Evolutionary conservation across 2,797 vertebrate species (phyloP).

Genomic region (Syngnathus acus): DNA sequence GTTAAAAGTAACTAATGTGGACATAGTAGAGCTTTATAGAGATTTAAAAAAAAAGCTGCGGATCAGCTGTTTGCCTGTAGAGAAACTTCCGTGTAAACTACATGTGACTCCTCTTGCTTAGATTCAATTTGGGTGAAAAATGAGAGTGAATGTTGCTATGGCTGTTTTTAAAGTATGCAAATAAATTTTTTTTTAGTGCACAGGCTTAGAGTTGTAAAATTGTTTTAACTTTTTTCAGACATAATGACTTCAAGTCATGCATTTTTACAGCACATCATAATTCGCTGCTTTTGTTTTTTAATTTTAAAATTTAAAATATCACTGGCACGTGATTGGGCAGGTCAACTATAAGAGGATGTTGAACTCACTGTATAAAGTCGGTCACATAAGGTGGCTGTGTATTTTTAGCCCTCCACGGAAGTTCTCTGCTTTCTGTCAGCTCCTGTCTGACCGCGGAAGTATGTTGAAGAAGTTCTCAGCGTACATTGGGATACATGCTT

Average conservation of each 20-base stretch:
- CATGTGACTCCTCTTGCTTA: constrained; percentile 7
- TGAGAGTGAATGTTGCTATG: neutral
- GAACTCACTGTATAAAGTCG: constrained; percentile 2
- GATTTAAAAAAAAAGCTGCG: neutral
- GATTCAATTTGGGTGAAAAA: neutral
- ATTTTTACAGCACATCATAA: neutral
- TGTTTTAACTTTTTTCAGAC: neutral
- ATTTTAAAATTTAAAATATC: neutral
- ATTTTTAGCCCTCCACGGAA: constrained; percentile 44
- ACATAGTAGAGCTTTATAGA: neutral
- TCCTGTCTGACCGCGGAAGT: constrained; percentile 24
- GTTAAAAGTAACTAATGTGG: neutral
- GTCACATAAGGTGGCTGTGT: constrained; percentile 15
- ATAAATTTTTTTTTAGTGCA: neutral
- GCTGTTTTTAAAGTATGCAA: neutral
- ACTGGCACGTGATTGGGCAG: neutral
- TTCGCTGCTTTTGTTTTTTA: neutral
- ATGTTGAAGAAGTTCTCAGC: constrained; percentile 16
- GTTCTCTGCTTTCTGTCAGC: constrained; percentile 50
- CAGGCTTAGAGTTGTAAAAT: neutral
- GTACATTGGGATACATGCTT: neutral
- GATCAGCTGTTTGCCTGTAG: neutral
- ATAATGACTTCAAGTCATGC: too few species aligned
- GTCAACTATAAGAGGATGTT: neutral
- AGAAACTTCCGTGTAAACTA: constrained; percentile 9